phyloP scores from a whole-genome alignment of 1,140 invertebrate species.

The Drosophila melanogaster region Release_6_plus_ISO1_MT NC_004354.4:4515001-4515500 shows the following conservation, averaged over 20 bases:
- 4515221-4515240: too few relatives aligned
- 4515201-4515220: too few relatives aligned
- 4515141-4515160: not conserved
- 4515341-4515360: not conserved
- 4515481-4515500: constrained; percentile 83
- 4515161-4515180: not conserved
- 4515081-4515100: constrained; percentile 41
- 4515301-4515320: constrained; percentile 1
- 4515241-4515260: too few relatives aligned
- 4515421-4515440: constrained; percentile 2
- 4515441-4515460: constrained; percentile 25
- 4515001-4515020: constrained; percentile 21
- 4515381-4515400: not conserved
- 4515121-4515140: constrained; percentile 1
- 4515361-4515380: not conserved
- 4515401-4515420: not conserved
- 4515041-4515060: constrained; percentile 78
- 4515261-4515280: too few relatives aligned
- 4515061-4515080: constrained; percentile 63
- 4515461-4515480: constrained; percentile 81
- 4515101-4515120: constrained; percentile 2
- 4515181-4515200: not conserved
- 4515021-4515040: constrained; percentile 64
- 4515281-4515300: constrained; percentile 21
- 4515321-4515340: not conserved